Evolutionary conservation across 2,888 invertebrate genomes (phyloP).

Genomic region (Epiperipatus broadwayi): DNA sequence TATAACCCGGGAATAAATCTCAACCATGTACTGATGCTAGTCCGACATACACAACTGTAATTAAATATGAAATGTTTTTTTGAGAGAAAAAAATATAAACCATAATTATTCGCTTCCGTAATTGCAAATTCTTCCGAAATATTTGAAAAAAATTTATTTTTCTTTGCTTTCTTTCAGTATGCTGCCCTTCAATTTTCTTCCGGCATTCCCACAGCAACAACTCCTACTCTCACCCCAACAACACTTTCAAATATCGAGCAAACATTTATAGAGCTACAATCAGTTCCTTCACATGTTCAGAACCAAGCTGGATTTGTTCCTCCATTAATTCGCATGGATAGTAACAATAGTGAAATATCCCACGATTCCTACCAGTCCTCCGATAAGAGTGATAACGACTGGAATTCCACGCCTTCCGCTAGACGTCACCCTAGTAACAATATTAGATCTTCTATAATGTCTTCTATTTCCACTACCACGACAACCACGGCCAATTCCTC

Average conservation of each 20-base stretch:
- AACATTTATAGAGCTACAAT: slow-evolving; percentile 63
- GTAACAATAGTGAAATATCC: slow-evolving; percentile 1
- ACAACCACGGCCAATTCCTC: slow-evolving; percentile 9
- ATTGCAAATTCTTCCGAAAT: too few relatives aligned
- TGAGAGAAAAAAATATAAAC: too few relatives aligned
- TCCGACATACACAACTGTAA: too few relatives aligned
- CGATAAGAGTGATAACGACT: too few relatives aligned
- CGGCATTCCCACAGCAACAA: slow-evolving; percentile 75
- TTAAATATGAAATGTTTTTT: too few relatives aligned
- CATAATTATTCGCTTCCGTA: too few relatives aligned
- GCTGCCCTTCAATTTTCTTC: slow-evolving; percentile 63
- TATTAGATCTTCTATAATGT: too few relatives aligned
- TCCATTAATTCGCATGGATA: slow-evolving; percentile 36
- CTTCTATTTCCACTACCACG: background rate
- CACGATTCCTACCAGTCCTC: background rate
- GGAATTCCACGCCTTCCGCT: slow-evolving; percentile 16
- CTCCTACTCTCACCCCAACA: slow-evolving; percentile 81
- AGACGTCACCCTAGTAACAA: too few relatives aligned
- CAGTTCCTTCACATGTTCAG: slow-evolving; percentile 34
- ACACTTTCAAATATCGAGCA: slow-evolving; percentile 77
- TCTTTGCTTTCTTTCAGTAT: slow-evolving; percentile 42
- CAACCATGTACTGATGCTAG: too few relatives aligned
- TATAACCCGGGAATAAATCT: too few relatives aligned
- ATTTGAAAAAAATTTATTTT: too few relatives aligned
- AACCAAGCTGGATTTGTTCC: slow-evolving; percentile 86